Base-by-base conservation (phyloP, 2,113 vertebrate genomes). In the Boulengeromyrus knoepffleri region DNA sequence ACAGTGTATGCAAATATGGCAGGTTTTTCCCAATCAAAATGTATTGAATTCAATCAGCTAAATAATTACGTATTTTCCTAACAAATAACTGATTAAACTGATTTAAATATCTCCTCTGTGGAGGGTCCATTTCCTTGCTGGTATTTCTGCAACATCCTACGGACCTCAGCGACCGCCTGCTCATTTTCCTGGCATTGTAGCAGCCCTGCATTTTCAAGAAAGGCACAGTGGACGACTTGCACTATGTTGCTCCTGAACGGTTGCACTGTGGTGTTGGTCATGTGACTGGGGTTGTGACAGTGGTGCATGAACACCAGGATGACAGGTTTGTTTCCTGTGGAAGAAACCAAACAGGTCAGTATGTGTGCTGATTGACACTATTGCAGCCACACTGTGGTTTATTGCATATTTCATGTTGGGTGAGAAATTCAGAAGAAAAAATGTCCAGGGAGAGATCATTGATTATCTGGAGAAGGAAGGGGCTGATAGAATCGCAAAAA, bases 271-370 rank as follows among this genome's bases (percentile, higher is more conserved):
- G 0, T 45, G 83, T 85, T 85, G 45, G 39, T 19, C 24, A 27
- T 50, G 46, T 31, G 62, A 49, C n/a, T 74, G 42, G 45, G 62
- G 45, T 39, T 2, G 27, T 2, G 46, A 31, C 12, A 19, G 46
- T 88, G 88, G 62, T 88, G 88, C 88, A 74, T 88, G 42, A 74
- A 46, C 88, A 88, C 88, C 62, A 88, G 88, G 31, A 88, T 74
- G 88, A 9, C 58, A 31, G 42, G 58, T 66, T 74, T 74, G 66
- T 88, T 0, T 27, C 0, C 88, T 88, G 58, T 74, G 42, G 3
- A 85, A 46, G 83, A 85, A 85, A 84, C 42, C 80, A 84, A 45
- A 84, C 80, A 46, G 19, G 80, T 84, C 42, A 84, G 6, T 21
- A 2, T 46, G 80, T 17, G 42, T 9, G 19, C 80, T 84, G 15